These are phyloP conservation scores for Amphipyra tragopoginis DNA, from an alignment of 2,888 invertebrate species.

Conservation along the genomic window DNA sequence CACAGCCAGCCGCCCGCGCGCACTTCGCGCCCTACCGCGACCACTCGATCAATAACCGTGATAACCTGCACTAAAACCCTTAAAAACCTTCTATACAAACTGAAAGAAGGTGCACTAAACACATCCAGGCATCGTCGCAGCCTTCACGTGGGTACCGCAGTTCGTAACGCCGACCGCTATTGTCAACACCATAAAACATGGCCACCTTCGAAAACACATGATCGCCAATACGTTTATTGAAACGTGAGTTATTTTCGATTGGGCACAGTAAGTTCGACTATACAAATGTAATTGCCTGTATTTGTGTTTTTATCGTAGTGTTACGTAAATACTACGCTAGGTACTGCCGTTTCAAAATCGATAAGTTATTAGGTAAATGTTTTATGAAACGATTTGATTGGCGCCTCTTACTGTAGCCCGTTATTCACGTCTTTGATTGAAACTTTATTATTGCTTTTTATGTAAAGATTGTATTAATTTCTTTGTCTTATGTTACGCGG, in stretches of 20 bases:
- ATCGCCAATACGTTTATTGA: constrained; percentile 68
- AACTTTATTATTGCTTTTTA: constrained; percentile 11
- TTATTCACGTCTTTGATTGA: constrained; percentile 32
- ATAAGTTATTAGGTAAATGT: constrained; percentile 76
- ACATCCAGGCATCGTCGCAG: constrained; percentile 4
- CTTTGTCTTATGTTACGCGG: constrained; percentile 7
- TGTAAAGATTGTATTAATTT: constrained; percentile 4
- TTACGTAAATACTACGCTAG: constrained; percentile 81
- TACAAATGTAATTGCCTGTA: constrained; percentile 40
- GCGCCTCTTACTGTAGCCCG: constrained; percentile 37
- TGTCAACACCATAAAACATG: constrained; percentile 74
- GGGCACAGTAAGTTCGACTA: constrained; percentile 24
- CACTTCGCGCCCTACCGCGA: constrained; percentile 71
- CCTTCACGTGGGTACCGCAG: constrained; percentile 53
- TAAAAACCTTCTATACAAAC: constrained; percentile 46
- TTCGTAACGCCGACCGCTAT: constrained; percentile 68
- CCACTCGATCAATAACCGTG: constrained; percentile 78
- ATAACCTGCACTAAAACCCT: constrained; percentile 63
- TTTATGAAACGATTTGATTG: constrained; percentile 59
- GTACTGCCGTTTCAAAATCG: constrained; percentile 73
- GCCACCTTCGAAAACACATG: constrained; percentile 81
- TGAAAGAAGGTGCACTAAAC: constrained; percentile 22
- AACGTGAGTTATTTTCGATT: constrained; percentile 72
- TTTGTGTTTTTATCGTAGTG: constrained; percentile 61
- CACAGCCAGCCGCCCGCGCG: constrained; percentile 86